phyloP scores from a whole-genome alignment of 53 echinoderm and acorn worm genomes.

The Patiria pectinifera region DNA sequence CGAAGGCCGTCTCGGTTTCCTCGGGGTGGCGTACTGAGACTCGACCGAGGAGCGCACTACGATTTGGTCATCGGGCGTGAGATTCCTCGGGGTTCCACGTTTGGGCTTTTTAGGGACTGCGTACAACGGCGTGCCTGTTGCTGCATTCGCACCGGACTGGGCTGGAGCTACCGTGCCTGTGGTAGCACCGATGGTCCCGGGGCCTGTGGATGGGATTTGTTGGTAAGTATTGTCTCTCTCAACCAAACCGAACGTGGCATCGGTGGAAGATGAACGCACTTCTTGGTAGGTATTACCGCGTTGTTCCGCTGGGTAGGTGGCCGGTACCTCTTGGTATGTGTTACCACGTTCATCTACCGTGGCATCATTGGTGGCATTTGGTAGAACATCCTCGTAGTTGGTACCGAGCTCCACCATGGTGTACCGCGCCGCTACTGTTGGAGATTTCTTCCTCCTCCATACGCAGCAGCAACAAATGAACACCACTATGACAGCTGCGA shows the following conservation, averaged over 20 bases:
- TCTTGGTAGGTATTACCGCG: neutral
- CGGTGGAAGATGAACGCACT: neutral
- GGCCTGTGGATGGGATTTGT: neutral
- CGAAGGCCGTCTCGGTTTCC: neutral
- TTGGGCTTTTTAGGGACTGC: conserved; percentile 22
- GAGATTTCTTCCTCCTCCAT: neutral
- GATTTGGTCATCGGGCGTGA: neutral
- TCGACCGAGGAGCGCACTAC: neutral
- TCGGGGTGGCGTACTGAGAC: conserved; percentile 33
- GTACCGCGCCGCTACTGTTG: neutral
- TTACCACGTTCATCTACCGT: conserved; percentile 18
- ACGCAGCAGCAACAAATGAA: neutral
- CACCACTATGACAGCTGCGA: neutral
- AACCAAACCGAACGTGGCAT: no score
- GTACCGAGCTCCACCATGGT: neutral
- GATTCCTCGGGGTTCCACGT: neutral
- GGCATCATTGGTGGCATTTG: neutral
- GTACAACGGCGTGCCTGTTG: neutral
- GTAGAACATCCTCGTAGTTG: neutral
- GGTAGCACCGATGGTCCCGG: neutral
- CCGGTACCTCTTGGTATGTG: conserved; percentile 14
- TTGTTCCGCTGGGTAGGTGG: neutral
- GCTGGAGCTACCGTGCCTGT: no score
- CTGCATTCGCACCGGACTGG: neutral
- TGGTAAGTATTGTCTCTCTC: neutral